phyloP scores from a whole-genome alignment of 2,888 invertebrate genomes.

The Cinara cedri region DNA sequence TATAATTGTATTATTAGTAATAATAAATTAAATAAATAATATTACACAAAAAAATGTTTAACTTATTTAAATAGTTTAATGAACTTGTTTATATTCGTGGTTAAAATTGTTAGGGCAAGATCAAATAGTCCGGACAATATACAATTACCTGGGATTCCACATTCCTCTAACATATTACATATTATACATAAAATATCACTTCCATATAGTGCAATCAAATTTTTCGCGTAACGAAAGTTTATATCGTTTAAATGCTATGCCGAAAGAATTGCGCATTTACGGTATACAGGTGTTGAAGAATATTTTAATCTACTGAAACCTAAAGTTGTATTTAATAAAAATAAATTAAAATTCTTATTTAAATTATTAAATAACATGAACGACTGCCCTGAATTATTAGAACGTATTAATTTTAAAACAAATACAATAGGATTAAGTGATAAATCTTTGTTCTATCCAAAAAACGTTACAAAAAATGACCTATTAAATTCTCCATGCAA shows the following conservation, averaged over 20 bases:
- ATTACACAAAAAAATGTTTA: too few species aligned
- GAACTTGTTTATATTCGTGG: too few species aligned
- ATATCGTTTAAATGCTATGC: not conserved
- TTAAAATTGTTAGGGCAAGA: too few species aligned
- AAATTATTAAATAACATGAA: slow-evolving; percentile 1
- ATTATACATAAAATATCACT: not conserved
- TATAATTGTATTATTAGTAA: too few species aligned
- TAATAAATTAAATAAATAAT: too few species aligned
- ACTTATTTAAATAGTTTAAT: too few species aligned
- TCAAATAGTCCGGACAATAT: too few species aligned
- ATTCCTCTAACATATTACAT: not conserved
- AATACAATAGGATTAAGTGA: not conserved
- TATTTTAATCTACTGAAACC: not conserved
- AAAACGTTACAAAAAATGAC: not conserved
- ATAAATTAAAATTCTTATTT: not conserved
- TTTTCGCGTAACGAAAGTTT: too few species aligned
- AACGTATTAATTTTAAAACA: too few species aligned
- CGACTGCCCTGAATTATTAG: not conserved
- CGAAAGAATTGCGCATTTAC: not conserved
- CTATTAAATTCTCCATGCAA: not conserved
- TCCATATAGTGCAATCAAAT: too few species aligned
- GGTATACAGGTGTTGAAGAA: not conserved
- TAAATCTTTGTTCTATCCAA: slow-evolving; percentile 6
- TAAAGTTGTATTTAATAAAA: not conserved
- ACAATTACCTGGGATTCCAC: too few species aligned